Evolutionary conservation across 2,888 invertebrate genomes (phyloP).

Genomic region (Amaurobius ferox): DNA sequence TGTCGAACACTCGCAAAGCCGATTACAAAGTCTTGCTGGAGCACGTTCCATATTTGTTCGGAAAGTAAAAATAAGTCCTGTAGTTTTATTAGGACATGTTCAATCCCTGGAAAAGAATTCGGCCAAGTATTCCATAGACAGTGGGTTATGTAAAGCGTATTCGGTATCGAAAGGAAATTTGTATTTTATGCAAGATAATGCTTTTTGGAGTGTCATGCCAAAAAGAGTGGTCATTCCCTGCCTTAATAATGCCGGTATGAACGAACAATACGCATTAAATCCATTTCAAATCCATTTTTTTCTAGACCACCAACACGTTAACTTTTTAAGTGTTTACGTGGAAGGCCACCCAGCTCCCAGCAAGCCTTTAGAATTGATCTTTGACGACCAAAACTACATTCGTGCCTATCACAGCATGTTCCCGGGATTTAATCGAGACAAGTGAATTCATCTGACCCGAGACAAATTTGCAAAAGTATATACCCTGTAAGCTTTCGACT

Average conservation of each 20-base stretch:
- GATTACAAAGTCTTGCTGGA: slow-evolving; percentile 44
- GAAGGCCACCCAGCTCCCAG: neutral
- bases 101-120: slow-evolving; percentile 1
- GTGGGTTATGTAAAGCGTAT: slow-evolving; percentile 21
- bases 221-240: slow-evolving; percentile 18
- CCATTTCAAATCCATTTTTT: slow-evolving; percentile 22
- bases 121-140: slow-evolving; percentile 18
- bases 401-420: slow-evolving; percentile 5
- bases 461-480: neutral
- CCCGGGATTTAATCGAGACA: neutral
- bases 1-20: neutral
- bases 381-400: neutral
- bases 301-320: no score
- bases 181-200: slow-evolving; percentile 25
- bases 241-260: slow-evolving; percentile 20
- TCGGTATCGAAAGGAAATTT: slow-evolving; percentile 22
- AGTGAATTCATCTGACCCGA: neutral
- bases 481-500: neutral
- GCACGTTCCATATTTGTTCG: slow-evolving; percentile 70
- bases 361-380: slow-evolving; percentile 1
- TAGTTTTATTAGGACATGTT: slow-evolving; percentile 1
- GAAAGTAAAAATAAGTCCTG: slow-evolving; percentile 45
- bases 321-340: neutral
- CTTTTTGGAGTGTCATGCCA: slow-evolving; percentile 23
- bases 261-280: slow-evolving; percentile 12